Evolutionary conservation across 2,888 invertebrate genomes (phyloP), one percentile per base, ranked within the genome.

Genomic region (Seira ritae): DNA sequence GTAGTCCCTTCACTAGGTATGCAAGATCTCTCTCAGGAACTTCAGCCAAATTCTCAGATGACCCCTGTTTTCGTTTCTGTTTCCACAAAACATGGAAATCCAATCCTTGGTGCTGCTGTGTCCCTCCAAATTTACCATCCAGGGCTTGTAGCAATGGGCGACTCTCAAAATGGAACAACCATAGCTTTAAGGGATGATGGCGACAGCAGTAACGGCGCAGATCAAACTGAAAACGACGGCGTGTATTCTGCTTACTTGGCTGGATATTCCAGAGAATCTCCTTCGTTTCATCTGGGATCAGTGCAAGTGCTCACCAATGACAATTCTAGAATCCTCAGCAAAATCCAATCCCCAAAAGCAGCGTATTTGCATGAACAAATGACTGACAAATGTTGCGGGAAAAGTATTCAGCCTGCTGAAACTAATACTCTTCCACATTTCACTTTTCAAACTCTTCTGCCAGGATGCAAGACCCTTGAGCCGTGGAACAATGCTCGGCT

Each of bases 221-320:
- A 88, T 69, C 65, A 80, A n/a, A 86, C 85, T 0, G 74, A 72
- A 66, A 74, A 86, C 50, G 88, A 88, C 60, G 88, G 88, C 1
- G 66, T 88, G 1, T 88, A 88, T 72, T 86, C 87, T 8, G 83
- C 50, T 0, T 85, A 80, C 46, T 20, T 88, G 1, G 17, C 60
- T 8, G 79, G 75, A n/a, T 87, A 73, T 42, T 87, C 85, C 3
- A 12, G 37, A 3, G 69, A 6, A 2, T 72, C 84, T 23, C 23
- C 84, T 1, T 79, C 71, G 2, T 74, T 23, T 22, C 87, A 88
- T 46, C 60, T 82, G 0, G 77, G 79, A 0, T 67, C 79, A 23
- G 37, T 88, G 4, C 20, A 20, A 20, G 85, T 88, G 0, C 75
- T n/a, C 4, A 82, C 81, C 0, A 12, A 50, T 15, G 22, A 22